phyloP scores from a whole-genome alignment of 1,140 invertebrate species.

The Ips nitidus region DNA sequence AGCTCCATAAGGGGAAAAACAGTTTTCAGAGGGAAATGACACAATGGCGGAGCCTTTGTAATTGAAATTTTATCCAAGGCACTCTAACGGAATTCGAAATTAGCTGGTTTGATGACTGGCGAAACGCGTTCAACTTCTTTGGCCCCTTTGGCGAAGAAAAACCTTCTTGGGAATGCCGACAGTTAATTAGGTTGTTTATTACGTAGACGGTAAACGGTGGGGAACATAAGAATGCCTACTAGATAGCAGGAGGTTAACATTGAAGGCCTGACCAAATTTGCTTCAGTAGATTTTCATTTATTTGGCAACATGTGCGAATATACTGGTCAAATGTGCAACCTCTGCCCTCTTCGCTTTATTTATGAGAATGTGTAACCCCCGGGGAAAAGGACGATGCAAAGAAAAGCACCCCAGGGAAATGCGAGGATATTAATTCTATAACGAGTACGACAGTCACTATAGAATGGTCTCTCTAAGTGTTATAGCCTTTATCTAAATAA shows the following conservation, averaged over 20 bases:
- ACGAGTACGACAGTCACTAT: neutral
- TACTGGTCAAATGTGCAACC: neutral
- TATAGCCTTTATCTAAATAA: neutral
- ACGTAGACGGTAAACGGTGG: neutral
- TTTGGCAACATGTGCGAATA: neutral
- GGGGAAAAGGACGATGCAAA: slow-evolving; percentile 1
- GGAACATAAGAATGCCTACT: neutral
- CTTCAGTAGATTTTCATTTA: neutral
- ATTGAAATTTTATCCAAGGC: slow-evolving; percentile 19
- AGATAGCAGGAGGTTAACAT: neutral
- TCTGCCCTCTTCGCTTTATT: neutral
- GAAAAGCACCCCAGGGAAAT: neutral
- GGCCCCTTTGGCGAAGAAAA: neutral
- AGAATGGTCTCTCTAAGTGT: neutral
- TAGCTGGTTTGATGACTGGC: slow-evolving; percentile 2
- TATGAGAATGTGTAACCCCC: neutral
- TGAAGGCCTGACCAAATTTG: neutral
- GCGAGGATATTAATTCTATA: neutral
- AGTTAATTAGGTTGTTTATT: no score
- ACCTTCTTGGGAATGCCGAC: neutral
- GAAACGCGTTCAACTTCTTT: neutral
- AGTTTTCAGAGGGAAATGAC: no score
- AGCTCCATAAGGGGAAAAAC: no score
- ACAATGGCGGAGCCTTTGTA: slow-evolving; percentile 6
- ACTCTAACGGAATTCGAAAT: slow-evolving; percentile 25